phyloP scores from a whole-genome alignment of 2,888 invertebrate genomes.

The Aethes cnicana region DNA sequence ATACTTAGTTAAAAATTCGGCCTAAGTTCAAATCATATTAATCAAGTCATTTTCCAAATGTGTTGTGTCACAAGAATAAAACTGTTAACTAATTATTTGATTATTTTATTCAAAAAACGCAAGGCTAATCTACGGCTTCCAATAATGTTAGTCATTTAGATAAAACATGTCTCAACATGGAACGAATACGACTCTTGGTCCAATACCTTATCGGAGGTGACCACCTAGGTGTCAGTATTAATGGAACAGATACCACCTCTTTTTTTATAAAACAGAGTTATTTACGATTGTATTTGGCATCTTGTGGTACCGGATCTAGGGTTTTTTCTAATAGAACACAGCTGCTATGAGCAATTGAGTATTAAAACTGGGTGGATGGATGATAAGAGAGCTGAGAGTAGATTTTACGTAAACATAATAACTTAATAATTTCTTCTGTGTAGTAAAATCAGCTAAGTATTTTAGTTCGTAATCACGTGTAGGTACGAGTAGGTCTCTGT shows the following conservation, averaged over 20 bases:
- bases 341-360: too few relatives aligned
- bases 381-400: background rate
- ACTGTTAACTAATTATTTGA: slow-evolving; percentile 30
- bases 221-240: slow-evolving; percentile 74
- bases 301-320: slow-evolving; percentile 5
- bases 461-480: too few relatives aligned
- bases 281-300: slow-evolving; percentile 32
- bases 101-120: slow-evolving; percentile 26
- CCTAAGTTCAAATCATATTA: too few relatives aligned
- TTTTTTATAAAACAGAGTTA: slow-evolving; percentile 46
- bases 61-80: slow-evolving; percentile 19
- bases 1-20: too few relatives aligned
- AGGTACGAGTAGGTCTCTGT: too few relatives aligned
- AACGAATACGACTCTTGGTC: slow-evolving; percentile 73
- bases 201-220: slow-evolving; percentile 68
- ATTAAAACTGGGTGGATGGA: background rate
- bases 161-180: slow-evolving; percentile 67
- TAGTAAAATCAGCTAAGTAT: too few relatives aligned
- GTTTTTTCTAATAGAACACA: too few relatives aligned
- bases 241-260: slow-evolving; percentile 59
- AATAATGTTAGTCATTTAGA: slow-evolving; percentile 71
- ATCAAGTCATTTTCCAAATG: too few relatives aligned
- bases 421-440: background rate
- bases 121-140: slow-evolving; percentile 55
- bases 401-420: background rate